Evolutionary conservation across 2,888 invertebrate genomes (phyloP).

Genomic region (Charanyca ferruginea): DNA sequence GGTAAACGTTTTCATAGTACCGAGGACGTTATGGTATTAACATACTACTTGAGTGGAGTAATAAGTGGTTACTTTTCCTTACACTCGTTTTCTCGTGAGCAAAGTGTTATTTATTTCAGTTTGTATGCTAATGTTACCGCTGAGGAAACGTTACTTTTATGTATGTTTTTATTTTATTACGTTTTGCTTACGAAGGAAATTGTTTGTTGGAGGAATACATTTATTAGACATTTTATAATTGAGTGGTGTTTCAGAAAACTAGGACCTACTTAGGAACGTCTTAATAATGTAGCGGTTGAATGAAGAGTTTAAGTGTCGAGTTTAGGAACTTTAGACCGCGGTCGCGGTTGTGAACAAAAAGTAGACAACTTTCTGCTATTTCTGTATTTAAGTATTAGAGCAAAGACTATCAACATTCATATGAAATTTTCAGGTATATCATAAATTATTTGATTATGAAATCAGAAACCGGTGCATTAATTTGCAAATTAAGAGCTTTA

Average conservation of each 20-base stretch:
- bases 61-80: conserved; percentile 54
- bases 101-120: conserved; percentile 53
- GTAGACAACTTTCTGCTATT: background rate
- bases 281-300: background rate
- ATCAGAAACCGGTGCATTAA: too few species aligned
- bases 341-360: too few species aligned
- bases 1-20: conserved; percentile 55
- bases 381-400: too few species aligned
- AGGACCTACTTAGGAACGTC: background rate
- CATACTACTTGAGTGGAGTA: conserved; percentile 48
- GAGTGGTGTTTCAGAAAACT: background rate
- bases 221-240: conserved; percentile 13
- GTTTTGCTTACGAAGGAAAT: conserved; percentile 3
- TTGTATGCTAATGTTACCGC: conserved; percentile 39
- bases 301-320: background rate
- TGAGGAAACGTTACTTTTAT: conserved; percentile 17
- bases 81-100: conserved; percentile 31
- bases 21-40: conserved; percentile 45
- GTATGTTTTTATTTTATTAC: conserved; percentile 29
- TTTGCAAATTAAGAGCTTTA: too few species aligned
- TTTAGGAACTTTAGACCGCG: background rate
- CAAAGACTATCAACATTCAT: too few species aligned
- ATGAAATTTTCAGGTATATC: too few species aligned
- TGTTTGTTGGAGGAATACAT: conserved; percentile 7
- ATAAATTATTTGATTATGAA: too few species aligned